Evolutionary conservation across 2,888 invertebrate species (phyloP).

Genomic region (Tiliacea aurago): DNA sequence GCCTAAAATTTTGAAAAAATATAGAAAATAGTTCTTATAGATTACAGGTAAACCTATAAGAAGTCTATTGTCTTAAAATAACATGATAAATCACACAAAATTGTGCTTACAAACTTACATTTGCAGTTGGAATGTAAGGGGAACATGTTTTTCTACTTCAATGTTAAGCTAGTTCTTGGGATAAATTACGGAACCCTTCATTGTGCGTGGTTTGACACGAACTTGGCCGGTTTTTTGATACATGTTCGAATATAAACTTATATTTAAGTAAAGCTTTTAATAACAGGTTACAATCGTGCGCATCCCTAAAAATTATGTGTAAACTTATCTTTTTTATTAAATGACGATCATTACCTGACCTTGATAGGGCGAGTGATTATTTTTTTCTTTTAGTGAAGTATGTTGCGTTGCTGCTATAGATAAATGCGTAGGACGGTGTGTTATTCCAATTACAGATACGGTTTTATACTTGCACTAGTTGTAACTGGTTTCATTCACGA

Average conservation of each 20-base stretch:
- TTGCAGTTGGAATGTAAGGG: no score
- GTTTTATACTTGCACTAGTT: constrained; percentile 14
- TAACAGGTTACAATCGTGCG: background rate
- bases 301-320: background rate
- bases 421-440: constrained; percentile 19
- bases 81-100: no score
- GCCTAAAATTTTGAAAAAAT: no score
- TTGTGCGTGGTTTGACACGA: no score
- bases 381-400: constrained; percentile 21
- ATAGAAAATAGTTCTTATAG: no score
- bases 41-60: no score
- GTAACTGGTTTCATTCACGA: constrained; percentile 39
- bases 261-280: background rate
- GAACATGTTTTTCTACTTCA: no score
- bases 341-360: constrained; percentile 17
- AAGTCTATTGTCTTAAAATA: no score
- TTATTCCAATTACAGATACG: constrained; percentile 26
- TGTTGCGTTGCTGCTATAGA: constrained; percentile 11
- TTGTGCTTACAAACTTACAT: no score
- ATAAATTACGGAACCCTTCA: no score
- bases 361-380: constrained; percentile 13
- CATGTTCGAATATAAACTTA: background rate
- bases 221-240: background rate
- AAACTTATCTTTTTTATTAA: no score
- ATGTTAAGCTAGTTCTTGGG: no score